Conservation (phyloP, 2,113 vertebrate species). For the Nansenia antarctica region DNA sequence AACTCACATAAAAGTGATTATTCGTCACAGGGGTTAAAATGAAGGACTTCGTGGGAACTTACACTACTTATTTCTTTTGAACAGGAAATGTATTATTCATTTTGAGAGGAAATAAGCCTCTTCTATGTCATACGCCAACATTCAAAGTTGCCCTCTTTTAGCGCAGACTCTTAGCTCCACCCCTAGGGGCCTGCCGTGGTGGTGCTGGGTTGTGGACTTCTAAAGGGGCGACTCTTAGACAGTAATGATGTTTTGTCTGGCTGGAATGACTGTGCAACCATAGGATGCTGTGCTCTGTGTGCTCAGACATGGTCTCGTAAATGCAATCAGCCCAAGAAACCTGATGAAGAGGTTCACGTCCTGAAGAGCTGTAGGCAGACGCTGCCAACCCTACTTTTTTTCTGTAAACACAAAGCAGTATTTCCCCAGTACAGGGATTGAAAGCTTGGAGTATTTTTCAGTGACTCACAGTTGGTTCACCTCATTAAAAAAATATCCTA, state of each 20-base stretch:
- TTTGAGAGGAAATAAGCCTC: conserved; percentile 28
- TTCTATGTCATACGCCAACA: neutral
- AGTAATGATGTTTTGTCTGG: conserved; percentile 39
- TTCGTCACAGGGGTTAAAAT: too few species aligned
- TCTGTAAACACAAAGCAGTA: neutral
- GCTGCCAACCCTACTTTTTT: neutral
- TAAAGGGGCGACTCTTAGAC: neutral
- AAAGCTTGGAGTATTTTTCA: neutral
- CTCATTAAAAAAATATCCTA: neutral
- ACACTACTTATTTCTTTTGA: conserved; percentile 2
- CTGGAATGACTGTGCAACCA: conserved; percentile 6
- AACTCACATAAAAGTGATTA: neutral
- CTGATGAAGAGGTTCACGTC: neutral
- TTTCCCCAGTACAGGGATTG: neutral
- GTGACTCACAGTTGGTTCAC: neutral
- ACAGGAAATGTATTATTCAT: conserved; percentile 25
- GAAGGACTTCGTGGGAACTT: conserved; percentile 4
- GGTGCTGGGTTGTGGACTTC: neutral
- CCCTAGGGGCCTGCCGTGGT: neutral
- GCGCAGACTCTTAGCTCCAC: neutral
- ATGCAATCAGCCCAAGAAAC: conserved; percentile 16
- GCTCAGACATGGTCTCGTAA: conserved; percentile 12
- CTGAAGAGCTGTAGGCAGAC: neutral
- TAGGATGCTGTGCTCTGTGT: conserved; percentile 1
- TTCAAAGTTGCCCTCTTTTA: conserved; percentile 1